These are phyloP conservation scores for Osmoderma eremita DNA, from an alignment of 2,888 invertebrate genomes.

Conservation along the genomic window DNA sequence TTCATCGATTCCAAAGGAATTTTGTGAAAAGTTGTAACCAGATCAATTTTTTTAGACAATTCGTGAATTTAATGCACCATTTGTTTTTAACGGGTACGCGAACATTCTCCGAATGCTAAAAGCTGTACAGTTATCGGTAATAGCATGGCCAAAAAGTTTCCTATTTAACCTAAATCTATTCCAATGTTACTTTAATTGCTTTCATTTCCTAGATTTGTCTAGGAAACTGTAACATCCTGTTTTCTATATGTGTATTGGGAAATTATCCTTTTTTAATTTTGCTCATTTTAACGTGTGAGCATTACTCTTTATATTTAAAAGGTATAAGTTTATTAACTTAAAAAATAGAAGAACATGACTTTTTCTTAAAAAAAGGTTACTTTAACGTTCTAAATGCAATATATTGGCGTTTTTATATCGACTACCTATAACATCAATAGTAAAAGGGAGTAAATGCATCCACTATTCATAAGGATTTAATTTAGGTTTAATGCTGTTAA, in stretches of 20 bases:
- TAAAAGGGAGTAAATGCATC: too few relatives aligned
- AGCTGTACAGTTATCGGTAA: not conserved
- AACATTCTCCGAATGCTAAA: not conserved
- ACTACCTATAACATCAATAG: too few relatives aligned
- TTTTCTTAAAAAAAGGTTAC: too few relatives aligned
- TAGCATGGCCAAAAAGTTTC: constrained; percentile 7
- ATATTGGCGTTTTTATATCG: too few relatives aligned
- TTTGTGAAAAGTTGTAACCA: too few relatives aligned
- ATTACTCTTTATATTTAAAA: not conserved
- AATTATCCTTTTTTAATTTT: constrained; percentile 10
- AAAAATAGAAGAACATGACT: too few relatives aligned
- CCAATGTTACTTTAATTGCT: constrained; percentile 8
- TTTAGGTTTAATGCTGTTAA: too few relatives aligned
- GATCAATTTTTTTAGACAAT: not conserved
- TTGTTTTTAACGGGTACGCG: not conserved
- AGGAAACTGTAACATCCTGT: constrained; percentile 25
- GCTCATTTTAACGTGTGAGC: not conserved
- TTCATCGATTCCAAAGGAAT: too few relatives aligned
- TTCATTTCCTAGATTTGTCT: constrained; percentile 25
- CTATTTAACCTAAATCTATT: constrained; percentile 27
- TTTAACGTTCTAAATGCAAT: too few relatives aligned
- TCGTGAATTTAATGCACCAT: constrained; percentile 11
- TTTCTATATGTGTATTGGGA: constrained; percentile 6
- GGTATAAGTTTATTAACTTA: not conserved
- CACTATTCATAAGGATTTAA: too few relatives aligned